These are phyloP conservation scores for Caretta caretta DNA, from an alignment of 2,113 vertebrate species.

Conservation along the genomic window DNA sequence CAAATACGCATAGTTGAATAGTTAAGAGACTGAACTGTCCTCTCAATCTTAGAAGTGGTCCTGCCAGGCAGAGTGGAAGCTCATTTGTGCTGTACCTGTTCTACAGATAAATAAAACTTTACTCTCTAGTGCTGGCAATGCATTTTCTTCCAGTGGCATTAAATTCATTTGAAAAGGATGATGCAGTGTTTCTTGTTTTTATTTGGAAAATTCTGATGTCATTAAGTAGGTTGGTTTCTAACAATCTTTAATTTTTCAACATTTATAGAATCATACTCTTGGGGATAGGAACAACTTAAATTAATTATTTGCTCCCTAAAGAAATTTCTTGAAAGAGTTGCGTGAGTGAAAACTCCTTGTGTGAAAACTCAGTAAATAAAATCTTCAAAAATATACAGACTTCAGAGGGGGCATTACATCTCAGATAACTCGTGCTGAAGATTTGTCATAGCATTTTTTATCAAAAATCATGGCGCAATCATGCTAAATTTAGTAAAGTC, in stretches of 20 bases:
- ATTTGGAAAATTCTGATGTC: constrained; percentile 19
- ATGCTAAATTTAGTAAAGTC: neutral
- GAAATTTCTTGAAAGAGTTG: neutral
- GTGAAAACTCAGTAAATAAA: neutral
- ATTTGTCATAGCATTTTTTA: neutral
- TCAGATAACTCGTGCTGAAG: neutral
- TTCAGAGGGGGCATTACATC: neutral
- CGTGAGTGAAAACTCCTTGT: neutral
- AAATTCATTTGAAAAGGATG: constrained; percentile 30
- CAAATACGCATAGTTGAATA: neutral
- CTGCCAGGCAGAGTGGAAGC: neutral
- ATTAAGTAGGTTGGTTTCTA: constrained; percentile 28
- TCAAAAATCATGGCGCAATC: neutral
- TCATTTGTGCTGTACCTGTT: neutral
- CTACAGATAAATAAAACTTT: neutral
- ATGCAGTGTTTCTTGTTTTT: constrained; percentile 1
- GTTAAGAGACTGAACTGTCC: neutral
- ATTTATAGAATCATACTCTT: neutral
- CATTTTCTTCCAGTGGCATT: neutral
- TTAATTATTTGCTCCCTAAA: neutral
- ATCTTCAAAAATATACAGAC: neutral
- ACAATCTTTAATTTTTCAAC: neutral
- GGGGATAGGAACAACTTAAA: neutral
- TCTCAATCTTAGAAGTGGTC: neutral
- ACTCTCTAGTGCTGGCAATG: neutral